Percentiles rank a stretch among this genome's conserved stretches.
Evolutionary conservation across 64 coral and sea anemone genomes (phyloP).

Genomic region (Montipora sp.): DNA sequence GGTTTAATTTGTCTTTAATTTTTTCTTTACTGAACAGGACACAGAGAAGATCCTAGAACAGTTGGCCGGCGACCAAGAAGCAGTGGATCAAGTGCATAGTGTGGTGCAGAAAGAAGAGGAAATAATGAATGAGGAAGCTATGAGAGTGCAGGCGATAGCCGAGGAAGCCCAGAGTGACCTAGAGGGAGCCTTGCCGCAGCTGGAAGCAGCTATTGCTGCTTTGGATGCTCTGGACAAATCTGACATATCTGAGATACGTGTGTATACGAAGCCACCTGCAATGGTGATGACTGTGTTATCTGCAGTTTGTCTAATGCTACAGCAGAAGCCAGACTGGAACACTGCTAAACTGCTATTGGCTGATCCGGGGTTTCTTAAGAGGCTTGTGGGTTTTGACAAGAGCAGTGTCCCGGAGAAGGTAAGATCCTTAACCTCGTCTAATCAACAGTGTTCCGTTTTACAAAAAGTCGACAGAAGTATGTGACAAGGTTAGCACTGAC

Average conservation of each 20-base stretch:
- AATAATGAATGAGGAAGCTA: constrained; percentile 93
- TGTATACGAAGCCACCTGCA: constrained; percentile 94
- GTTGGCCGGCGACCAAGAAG: constrained; percentile 89
- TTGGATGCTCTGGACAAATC: constrained; percentile 93
- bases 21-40: constrained; percentile 52
- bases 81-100: constrained; percentile 94
- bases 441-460: background rate
- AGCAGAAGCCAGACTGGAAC: constrained; percentile 97
- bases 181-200: constrained; percentile 83
- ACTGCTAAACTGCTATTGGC: constrained; percentile 88
- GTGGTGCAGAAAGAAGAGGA: constrained; percentile 94
- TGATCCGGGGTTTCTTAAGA: constrained; percentile 92
- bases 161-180: constrained; percentile 89
- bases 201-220: constrained; percentile 77
- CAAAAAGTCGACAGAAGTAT: background rate
- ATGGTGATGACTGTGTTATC: constrained; percentile 99
- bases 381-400: constrained; percentile 85
- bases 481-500: no score
- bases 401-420: constrained; percentile 89
- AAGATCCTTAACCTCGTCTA: background rate
- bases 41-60: constrained; percentile 93
- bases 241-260: constrained; percentile 96
- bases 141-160: constrained; percentile 82
- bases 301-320: constrained; percentile 88
- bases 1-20: background rate